A percentile compares a stretch with the other conserved stretches of the same genome.
Evolutionary conservation across 2,797 vertebrate genomes (phyloP).

Genomic region (Phalloptychus januarius): DNA sequence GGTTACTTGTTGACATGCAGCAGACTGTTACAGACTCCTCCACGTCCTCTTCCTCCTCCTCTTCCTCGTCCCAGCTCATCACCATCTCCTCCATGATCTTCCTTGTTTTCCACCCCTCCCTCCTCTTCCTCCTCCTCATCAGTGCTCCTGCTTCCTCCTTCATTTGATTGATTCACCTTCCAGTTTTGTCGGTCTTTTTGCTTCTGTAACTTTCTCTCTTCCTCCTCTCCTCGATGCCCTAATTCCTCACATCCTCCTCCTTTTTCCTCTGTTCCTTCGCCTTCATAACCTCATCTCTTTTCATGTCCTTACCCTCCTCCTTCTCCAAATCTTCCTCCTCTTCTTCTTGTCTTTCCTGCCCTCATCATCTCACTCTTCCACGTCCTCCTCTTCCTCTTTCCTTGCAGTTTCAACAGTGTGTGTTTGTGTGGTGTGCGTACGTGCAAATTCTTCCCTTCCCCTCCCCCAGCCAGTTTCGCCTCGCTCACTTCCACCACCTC

Average conservation of each 20-base stretch:
- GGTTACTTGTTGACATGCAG: conserved; percentile 58
- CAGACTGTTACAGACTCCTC: conserved; percentile 48
- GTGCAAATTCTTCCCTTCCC: conserved; percentile 68
- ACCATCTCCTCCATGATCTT: conserved; percentile 18
- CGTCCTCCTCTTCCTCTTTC: conserved; percentile 45
- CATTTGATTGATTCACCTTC: background rate
- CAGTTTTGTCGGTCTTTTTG: conserved; percentile 3
- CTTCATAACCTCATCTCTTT: conserved; percentile 8
- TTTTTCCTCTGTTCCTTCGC: conserved; percentile 7
- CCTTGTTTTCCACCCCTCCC: conserved; percentile 8
- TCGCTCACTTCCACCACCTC: conserved; percentile 52
- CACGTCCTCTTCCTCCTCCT: conserved; percentile 32
- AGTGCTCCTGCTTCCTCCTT: conserved; percentile 11
- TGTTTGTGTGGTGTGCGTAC: conserved; percentile 44
- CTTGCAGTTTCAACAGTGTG: conserved; percentile 50
- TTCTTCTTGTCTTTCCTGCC: conserved; percentile 47
- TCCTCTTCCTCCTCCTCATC: conserved; percentile 5
- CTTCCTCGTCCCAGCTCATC: conserved; percentile 36
- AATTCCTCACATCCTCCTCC: conserved; percentile 33
- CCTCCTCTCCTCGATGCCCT: conserved; percentile 33
- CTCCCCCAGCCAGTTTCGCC: conserved; percentile 63
- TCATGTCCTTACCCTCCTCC: conserved; percentile 7
- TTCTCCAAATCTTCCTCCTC: conserved; percentile 34
- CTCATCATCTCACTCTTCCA: conserved; percentile 35
- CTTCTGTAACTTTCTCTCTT: conserved; percentile 7